phyloP scores from a whole-genome alignment of 2,888 invertebrate species.

The Hyalella azteca region DNA sequence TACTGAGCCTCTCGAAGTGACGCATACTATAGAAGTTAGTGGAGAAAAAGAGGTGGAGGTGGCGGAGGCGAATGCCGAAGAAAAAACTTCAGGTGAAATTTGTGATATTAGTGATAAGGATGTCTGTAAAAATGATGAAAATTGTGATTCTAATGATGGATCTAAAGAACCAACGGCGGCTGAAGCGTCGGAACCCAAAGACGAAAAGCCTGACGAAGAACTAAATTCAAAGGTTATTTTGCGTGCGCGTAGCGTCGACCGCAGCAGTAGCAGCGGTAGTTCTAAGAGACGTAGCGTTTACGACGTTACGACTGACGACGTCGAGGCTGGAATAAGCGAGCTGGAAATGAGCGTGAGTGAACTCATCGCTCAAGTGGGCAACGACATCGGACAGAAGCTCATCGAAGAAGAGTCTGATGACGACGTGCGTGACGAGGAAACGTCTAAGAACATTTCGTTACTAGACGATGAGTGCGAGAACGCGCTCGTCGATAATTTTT shows the following conservation, averaged over 20 bases:
- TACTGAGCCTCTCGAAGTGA: too few relatives aligned
- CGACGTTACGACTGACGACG: constrained; percentile 43
- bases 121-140: not conserved
- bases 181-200: not conserved
- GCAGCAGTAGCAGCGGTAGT: constrained; percentile 55
- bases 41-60: not conserved
- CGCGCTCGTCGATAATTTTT: not conserved
- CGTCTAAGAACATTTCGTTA: not conserved
- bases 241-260: constrained; percentile 10
- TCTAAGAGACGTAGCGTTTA: constrained; percentile 57
- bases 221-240: not conserved
- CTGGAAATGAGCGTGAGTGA: constrained; percentile 33
- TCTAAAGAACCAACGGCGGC: not conserved
- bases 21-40: not conserved
- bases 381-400: constrained; percentile 27
- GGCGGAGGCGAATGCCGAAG: not conserved
- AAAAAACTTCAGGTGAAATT: not conserved
- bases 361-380: constrained; percentile 32
- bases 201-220: not conserved
- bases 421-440: not conserved
- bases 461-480: not conserved
- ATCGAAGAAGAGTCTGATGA: constrained; percentile 19
- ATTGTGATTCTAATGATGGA: not conserved
- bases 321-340: constrained; percentile 20
- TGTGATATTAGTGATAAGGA: constrained; percentile 29